Evolutionary conservation across 2,113 vertebrate species (phyloP).

Genomic region (Anolis sagrei): DNA sequence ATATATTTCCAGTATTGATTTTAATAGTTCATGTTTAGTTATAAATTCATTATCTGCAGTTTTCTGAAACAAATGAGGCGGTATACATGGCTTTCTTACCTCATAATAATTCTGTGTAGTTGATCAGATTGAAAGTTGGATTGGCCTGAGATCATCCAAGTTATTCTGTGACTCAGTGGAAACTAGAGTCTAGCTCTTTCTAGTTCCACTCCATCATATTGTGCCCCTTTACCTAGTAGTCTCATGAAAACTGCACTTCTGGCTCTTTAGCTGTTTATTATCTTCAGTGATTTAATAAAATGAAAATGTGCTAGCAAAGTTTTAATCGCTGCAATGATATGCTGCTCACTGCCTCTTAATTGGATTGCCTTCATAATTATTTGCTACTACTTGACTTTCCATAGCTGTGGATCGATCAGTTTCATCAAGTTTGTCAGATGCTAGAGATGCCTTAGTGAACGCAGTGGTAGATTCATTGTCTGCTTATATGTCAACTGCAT

Average conservation of each 20-base stretch:
- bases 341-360: neutral
- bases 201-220: neutral
- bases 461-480: conserved; percentile 89
- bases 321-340: neutral
- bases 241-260: neutral
- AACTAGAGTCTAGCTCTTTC: neutral
- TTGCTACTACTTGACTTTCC: conserved; percentile 23
- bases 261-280: neutral
- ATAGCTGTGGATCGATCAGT: conserved; percentile 94
- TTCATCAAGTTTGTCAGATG: conserved; percentile 90
- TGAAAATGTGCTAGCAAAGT: neutral
- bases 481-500: conserved; percentile 86
- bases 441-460: conserved; percentile 94
- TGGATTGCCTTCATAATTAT: neutral
- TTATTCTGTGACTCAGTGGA: neutral
- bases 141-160: neutral
- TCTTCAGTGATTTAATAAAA: neutral
- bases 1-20: neutral
- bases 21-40: no score
- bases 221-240: neutral
- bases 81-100: no score
- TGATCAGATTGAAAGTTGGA: neutral
- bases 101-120: no score
- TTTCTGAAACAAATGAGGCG: neutral
- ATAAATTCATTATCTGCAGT: neutral